Evolutionary conservation across 2,113 vertebrate genomes (phyloP).

Genomic region (Potamarius usumacintae): DNA sequence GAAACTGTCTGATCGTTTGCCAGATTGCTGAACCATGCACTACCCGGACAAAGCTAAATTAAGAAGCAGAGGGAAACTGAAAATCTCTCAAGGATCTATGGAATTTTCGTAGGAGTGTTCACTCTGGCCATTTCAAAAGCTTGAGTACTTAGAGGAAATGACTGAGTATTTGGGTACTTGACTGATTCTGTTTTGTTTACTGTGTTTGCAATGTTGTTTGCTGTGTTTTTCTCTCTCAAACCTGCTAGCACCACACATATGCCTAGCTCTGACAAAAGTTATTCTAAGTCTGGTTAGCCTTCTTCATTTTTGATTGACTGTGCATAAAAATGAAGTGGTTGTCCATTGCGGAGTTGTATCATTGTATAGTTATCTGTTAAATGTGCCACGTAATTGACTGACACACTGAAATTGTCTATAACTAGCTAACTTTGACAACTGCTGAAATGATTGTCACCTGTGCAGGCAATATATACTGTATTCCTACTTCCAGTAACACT

Average conservation of each 20-base stretch:
- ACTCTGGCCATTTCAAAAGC: constrained; percentile 1
- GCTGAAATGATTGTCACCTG: neutral
- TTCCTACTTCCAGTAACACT: neutral
- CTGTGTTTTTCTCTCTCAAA: neutral
- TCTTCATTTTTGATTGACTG: neutral
- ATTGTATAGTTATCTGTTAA: neutral
- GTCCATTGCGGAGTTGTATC: neutral
- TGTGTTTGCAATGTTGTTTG: neutral
- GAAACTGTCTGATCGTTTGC: constrained; percentile 15
- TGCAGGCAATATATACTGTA: neutral
- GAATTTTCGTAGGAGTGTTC: neutral
- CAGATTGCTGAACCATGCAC: constrained; percentile 19
- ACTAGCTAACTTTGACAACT: neutral
- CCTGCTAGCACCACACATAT: neutral
- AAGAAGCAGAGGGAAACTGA: neutral
- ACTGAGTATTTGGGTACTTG: neutral
- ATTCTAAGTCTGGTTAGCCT: neutral
- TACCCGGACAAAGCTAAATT: constrained; percentile 5
- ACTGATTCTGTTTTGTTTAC: neutral
- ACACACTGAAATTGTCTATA: neutral
- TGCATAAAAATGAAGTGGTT: neutral
- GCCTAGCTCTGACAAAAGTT: neutral
- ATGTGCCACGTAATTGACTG: neutral
- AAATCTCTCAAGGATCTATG: neutral
- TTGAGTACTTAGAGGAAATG: neutral